Conservation (phyloP, 2,113 vertebrate genomes). For the Phoxinus phoxinus region DNA sequence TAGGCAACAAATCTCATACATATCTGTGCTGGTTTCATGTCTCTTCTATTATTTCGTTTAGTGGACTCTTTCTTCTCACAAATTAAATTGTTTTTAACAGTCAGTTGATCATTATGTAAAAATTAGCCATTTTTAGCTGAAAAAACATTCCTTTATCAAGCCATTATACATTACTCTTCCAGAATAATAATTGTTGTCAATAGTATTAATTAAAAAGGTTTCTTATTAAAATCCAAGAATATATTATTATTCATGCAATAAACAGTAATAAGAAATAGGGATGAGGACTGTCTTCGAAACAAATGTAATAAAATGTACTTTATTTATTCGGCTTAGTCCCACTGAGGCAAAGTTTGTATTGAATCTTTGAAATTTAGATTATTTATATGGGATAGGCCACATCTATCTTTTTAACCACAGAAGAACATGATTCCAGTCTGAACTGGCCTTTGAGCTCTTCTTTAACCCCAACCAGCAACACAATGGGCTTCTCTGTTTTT, state of each 20-base stretch:
- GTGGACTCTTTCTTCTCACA: neutral
- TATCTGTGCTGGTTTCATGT: neutral
- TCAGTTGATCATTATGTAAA: neutral
- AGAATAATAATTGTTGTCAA: neutral
- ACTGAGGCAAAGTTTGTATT: neutral
- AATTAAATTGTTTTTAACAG: neutral
- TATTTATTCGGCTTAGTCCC: neutral
- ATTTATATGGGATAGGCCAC: neutral
- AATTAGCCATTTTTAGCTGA: neutral
- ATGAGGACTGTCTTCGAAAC: neutral
- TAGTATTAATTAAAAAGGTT: neutral
- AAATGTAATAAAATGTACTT: neutral
- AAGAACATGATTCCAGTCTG: neutral
- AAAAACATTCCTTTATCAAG: neutral
- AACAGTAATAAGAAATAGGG: neutral
- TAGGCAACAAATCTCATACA: neutral
- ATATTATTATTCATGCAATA: neutral
- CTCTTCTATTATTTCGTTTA: neutral
- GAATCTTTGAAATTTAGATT: neutral
- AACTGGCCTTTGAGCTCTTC: constrained; percentile 6
- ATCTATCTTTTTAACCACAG: neutral
- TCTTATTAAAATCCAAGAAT: neutral
- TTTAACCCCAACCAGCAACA: constrained; percentile 4
- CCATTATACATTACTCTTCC: neutral
- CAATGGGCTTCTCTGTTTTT: neutral